A percentile compares a stretch with the other conserved stretches of the same genome.
These are phyloP conservation scores for Polyommatus iphigenia DNA, from an alignment of 2,888 invertebrate genomes.

Conservation along the genomic window DNA sequence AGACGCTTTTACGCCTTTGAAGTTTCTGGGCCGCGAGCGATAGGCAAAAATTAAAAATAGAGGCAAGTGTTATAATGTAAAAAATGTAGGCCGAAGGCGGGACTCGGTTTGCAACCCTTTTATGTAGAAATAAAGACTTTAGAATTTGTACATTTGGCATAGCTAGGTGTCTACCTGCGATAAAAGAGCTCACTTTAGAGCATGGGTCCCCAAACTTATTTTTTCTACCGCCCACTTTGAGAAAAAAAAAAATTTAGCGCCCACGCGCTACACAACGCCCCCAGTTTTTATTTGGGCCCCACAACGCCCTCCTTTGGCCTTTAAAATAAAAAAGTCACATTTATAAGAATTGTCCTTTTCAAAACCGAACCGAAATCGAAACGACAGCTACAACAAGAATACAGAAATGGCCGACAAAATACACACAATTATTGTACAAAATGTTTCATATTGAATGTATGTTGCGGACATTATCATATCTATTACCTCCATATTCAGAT, in stretches of 20 bases:
- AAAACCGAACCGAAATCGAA: neutral
- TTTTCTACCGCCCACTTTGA: too few relatives aligned
- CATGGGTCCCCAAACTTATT: too few relatives aligned
- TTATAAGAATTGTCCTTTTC: neutral
- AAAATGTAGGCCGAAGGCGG: neutral
- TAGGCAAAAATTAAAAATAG: neutral
- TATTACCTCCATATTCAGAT: constrained; percentile 17
- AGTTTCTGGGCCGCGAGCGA: constrained; percentile 3
- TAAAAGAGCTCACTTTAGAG: too few relatives aligned
- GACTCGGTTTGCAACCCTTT: too few relatives aligned
- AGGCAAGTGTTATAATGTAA: neutral
- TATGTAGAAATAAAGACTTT: too few relatives aligned
- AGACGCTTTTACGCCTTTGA: constrained; percentile 11
- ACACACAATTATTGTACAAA: constrained; percentile 13
- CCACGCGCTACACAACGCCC: too few relatives aligned
- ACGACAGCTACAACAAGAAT: neutral
- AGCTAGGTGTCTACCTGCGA: too few relatives aligned
- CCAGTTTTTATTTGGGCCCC: too few relatives aligned
- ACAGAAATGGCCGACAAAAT: neutral
- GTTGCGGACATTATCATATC: constrained; percentile 11
- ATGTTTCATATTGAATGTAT: neutral
- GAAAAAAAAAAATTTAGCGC: too few relatives aligned
- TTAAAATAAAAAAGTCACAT: neutral
- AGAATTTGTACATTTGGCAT: too few relatives aligned
- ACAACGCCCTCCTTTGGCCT: too few relatives aligned